Percentiles rank a stretch among this genome's conserved stretches.
Conservation (phyloP, 2,113 vertebrate genomes). For the Taxidea taxus region DNA sequence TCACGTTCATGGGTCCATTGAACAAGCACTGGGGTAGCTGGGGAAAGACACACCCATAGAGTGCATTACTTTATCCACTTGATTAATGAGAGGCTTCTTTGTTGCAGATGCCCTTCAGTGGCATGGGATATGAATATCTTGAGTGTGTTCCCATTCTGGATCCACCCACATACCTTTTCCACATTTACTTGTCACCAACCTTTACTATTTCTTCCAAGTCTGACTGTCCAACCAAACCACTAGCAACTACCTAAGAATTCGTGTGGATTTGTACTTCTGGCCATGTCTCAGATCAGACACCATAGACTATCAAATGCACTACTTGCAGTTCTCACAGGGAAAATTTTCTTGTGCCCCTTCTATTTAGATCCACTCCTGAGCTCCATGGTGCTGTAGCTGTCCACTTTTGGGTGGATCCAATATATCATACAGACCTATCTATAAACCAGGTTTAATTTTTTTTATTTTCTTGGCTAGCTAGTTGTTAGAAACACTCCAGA, state of each 20-base stretch:
- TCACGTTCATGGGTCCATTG: neutral
- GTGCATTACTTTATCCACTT: neutral
- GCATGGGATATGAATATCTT: neutral
- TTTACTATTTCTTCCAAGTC: neutral
- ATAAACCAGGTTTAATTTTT: neutral
- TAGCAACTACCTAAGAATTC: neutral
- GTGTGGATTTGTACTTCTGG: neutral
- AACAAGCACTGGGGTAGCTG: neutral
- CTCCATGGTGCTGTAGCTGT: neutral
- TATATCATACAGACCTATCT: neutral
- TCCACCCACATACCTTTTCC: neutral
- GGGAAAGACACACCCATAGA: neutral
- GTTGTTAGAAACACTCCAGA: neutral
- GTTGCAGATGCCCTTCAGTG: neutral
- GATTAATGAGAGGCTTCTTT: neutral
- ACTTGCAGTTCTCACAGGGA: neutral
- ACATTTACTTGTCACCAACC: neutral
- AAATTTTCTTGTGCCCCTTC: neutral
- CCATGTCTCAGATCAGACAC: neutral
- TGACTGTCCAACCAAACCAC: neutral
- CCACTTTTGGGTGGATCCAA: neutral
- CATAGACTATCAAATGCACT: neutral
- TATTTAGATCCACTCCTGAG: neutral
- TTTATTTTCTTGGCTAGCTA: neutral
- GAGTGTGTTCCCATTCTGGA: neutral